phyloP scores from a whole-genome alignment of 2,797 vertebrate species.

The Chelonia mydas region DNA sequence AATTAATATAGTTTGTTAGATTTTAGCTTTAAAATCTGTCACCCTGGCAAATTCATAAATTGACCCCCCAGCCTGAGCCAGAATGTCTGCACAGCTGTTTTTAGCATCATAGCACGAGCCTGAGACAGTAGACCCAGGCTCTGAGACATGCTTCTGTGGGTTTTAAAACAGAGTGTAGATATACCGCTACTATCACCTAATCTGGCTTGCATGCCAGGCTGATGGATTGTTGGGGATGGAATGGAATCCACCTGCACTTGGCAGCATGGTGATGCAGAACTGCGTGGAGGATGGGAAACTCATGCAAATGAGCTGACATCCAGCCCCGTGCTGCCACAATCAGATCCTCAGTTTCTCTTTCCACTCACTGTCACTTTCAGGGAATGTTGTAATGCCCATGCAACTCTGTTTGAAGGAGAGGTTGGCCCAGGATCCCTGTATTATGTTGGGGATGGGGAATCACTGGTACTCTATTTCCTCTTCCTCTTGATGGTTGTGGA shows the following conservation, averaged over 20 bases:
- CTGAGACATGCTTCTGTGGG: background rate
- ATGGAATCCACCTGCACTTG: background rate
- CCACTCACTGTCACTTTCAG: background rate
- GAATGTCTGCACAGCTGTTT: background rate
- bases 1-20: background rate
- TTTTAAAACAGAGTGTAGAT: background rate
- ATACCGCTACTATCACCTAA: background rate
- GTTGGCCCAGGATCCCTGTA: fast-evolving
- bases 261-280: background rate
- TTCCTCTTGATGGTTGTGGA: background rate
- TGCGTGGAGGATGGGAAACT: background rate
- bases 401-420: background rate
- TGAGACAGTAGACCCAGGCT: background rate
- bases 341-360: background rate
- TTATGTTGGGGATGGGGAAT: background rate
- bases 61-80: background rate
- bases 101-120: background rate
- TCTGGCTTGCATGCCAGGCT: background rate
- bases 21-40: background rate
- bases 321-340: background rate
- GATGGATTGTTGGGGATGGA: background rate
- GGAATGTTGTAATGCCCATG: background rate
- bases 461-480: background rate
- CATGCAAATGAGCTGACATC: background rate
- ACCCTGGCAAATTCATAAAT: background rate